These are phyloP conservation scores for Sesia bembeciformis DNA, from an alignment of 2,888 invertebrate species.

Conservation along the genomic window DNA sequence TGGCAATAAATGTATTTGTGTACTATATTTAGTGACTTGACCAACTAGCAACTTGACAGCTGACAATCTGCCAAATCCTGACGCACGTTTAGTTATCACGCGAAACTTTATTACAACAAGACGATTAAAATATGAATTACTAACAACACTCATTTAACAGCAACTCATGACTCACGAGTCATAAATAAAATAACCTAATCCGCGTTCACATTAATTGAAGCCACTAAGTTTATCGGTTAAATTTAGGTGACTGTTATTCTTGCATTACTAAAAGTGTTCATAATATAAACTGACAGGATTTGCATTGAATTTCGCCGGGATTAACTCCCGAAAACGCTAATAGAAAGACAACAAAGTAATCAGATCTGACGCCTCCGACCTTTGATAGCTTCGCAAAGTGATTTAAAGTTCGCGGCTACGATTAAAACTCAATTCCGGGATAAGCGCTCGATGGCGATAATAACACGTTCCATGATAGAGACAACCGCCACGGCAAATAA, in stretches of 20 bases:
- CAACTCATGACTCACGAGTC: no score
- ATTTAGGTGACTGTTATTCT: slow-evolving; percentile 3
- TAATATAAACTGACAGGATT: not conserved
- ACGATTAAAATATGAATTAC: no score
- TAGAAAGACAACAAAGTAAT: slow-evolving; percentile 7
- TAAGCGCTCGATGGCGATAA: not conserved
- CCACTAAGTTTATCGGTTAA: not conserved
- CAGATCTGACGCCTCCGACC: not conserved
- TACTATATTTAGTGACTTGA: no score
- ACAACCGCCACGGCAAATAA: no score
- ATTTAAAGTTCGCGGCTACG: slow-evolving; percentile 29
- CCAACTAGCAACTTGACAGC: no score
- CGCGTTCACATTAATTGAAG: no score
- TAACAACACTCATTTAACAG: no score
- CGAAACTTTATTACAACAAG: no score
- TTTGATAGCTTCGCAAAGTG: slow-evolving; percentile 22
- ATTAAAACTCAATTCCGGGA: slow-evolving; percentile 19
- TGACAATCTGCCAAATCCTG: no score
- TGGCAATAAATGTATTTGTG: no score
- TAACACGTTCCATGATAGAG: not conserved
- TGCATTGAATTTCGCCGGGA: not conserved
- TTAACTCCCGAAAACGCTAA: slow-evolving; percentile 1
- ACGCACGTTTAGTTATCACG: no score
- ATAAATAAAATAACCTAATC: no score
- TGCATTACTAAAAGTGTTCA: slow-evolving; percentile 1